Percentiles rank a stretch among this genome's conserved stretches.
phyloP scores from a whole-genome alignment of 2,797 vertebrate genomes.

The Petrocephalus sullivani region DNA sequence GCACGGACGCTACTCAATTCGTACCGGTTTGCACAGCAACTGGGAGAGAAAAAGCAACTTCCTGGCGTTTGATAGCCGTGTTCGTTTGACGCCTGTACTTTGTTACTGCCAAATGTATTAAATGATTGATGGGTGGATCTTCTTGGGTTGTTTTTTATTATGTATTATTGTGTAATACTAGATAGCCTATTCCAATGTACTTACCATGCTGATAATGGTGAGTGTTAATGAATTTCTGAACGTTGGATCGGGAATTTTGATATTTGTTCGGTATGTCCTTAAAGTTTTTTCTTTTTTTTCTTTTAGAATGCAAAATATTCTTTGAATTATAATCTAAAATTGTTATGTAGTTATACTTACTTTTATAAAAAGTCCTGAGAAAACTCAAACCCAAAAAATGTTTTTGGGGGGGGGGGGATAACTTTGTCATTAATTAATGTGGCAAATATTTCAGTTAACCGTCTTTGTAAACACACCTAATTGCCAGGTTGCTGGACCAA shows the following conservation, averaged over 20 bases:
- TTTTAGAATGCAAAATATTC: neutral
- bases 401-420: neutral
- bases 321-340: neutral
- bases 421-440: neutral
- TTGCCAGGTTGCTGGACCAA: neutral
- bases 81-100: neutral
- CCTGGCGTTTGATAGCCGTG: neutral
- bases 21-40: slow-evolving; percentile 1
- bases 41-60: neutral
- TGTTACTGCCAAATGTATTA: neutral
- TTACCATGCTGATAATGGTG: neutral
- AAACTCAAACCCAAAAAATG: neutral
- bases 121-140: neutral
- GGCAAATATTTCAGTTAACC: neutral
- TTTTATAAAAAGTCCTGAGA: neutral
- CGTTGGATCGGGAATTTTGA: neutral
- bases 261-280: neutral
- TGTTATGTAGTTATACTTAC: neutral
- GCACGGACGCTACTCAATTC: slow-evolving; percentile 14
- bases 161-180: neutral
- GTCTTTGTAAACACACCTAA: neutral
- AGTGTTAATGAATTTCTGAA: neutral
- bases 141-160: neutral
- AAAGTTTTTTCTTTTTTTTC: neutral
- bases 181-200: neutral